Evolutionary conservation across 1,140 invertebrate genomes (phyloP), one percentile per base, ranked within the genome.

Genomic region (Cylas formicarius): DNA sequence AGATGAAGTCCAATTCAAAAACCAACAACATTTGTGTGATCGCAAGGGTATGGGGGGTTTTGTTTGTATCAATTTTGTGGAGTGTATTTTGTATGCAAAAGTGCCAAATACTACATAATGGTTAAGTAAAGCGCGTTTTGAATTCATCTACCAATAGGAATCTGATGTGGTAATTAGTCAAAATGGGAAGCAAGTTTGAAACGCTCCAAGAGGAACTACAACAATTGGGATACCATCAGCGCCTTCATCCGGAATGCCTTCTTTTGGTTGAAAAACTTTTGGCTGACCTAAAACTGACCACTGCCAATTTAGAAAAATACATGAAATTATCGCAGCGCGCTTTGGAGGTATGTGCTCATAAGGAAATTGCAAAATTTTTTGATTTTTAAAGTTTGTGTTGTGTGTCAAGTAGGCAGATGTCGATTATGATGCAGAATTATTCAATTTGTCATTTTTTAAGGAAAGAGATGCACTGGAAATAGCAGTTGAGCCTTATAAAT

Each of bases 251-350:
- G 14, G 86, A 90, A 52, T 76, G 78, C 48, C 63, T 87, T 19
- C 78, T 81, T 28, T 66, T 89, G 40, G 79, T 87, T 47, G 81
- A 87, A 68, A 77, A 76, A 61, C 63, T 90, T 44, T 62, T 86
- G 42, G 74, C 74, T 37, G 86, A 89, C 68, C 70, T 89, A 34
- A 66, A 87, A 38, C 77, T 84, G 60, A 87, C 85, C 13, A 88
- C 83, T 18, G 76, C 82, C 37, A 86, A 79, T 60, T 67, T 89
- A 19, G 79, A 83, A 56, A 78, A 86, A 67, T 84, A 83, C 55
- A 88, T 87, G 70, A 75, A 79, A 32, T 62, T 82, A 31, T 77
- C 79, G 4, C 75, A 81, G 63, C 71, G 80, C 54, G 75, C 76
- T 39, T 62, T 72, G 18, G 69, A 77, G 67, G 75, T 78, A 52